phyloP scores from a whole-genome alignment of 2,797 vertebrate genomes.

The Adrianichthys oophorus region DNA sequence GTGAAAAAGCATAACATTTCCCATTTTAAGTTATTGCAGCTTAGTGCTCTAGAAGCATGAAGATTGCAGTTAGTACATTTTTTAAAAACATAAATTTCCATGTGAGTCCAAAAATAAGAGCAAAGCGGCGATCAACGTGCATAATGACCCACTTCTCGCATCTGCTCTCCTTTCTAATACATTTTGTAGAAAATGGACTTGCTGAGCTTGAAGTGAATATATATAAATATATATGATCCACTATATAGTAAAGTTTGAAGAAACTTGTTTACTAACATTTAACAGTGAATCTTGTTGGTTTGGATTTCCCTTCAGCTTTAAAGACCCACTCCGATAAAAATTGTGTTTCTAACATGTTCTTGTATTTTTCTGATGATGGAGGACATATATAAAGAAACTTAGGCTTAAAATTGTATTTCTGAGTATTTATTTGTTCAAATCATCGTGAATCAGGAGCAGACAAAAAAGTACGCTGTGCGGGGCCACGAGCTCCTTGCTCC shows the following conservation, averaged over 20 bases:
- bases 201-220: slow-evolving; percentile 66
- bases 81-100: slow-evolving; percentile 31
- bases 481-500: too few relatives aligned
- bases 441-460: too few relatives aligned
- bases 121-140: slow-evolving; percentile 77
- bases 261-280: slow-evolving; percentile 59
- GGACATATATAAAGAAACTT: too few relatives aligned
- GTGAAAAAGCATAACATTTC: slow-evolving; percentile 16
- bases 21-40: slow-evolving; percentile 50
- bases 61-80: slow-evolving; percentile 42
- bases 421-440: too few relatives aligned
- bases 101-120: slow-evolving; percentile 2
- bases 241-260: slow-evolving; percentile 56
- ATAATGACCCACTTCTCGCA: slow-evolving; percentile 58
- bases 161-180: slow-evolving; percentile 56
- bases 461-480: too few relatives aligned
- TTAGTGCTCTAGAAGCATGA: slow-evolving; percentile 22
- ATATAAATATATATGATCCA: slow-evolving; percentile 52
- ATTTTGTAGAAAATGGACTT: slow-evolving; percentile 45
- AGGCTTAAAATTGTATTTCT: too few relatives aligned
- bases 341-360: too few relatives aligned
- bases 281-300: slow-evolving; percentile 36
- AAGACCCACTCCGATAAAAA: slow-evolving; percentile 15
- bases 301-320: slow-evolving; percentile 27
- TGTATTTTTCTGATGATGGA: too few relatives aligned